Evolutionary conservation across 2,888 invertebrate genomes (phyloP), one percentile per base, ranked within the genome.

Genomic region (Creontiades dilutus): DNA sequence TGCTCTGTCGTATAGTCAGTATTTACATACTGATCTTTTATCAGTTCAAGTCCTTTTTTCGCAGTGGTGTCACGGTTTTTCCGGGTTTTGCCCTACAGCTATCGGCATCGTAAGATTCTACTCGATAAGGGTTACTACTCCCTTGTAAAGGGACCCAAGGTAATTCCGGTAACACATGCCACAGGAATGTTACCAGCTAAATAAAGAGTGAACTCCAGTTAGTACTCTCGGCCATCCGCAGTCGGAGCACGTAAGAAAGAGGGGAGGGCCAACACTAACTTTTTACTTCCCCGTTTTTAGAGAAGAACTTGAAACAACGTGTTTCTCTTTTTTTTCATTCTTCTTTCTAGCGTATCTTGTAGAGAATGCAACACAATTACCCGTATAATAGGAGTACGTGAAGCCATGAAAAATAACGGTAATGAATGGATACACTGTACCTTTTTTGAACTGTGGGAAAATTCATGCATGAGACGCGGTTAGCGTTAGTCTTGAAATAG

Each of bases 141-240:
- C 28, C 19, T n/a, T 28, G 12, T 11, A 27, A 61, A 13, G 28
- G n/a, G 28, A 13, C 19, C 85, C 80, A 52, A 78, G 80, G 80
- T 78, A 88, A 88, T 88, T 88, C 80, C 52, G 88, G 88, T 80
- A 88, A 88, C 88, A 88, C 88, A 88, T 88, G 88, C 88, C 88
- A 80, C 88, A 52, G 78, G 55, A 80, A 88, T 78, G 78, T 78
- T 88, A 86, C 86, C 80, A 27, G 88, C 88, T 88, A 88, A 88
- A 88, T 88, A 88, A 88, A 88, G 88, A 88, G 78, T 19, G 46
- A 14, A 23, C 57, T 78, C 19, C 61, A 16, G 61, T 61, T 23
- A 23, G 68, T 68, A 68, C 68, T 75, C 4, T 14, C 1, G 12
- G 14, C 52, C 16, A 78, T 88, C 37, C 47, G 78, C 11, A 88